Base-by-base conservation (phyloP, 2,888 invertebrate genomes). In the Drosophila kuntzei region DNA sequence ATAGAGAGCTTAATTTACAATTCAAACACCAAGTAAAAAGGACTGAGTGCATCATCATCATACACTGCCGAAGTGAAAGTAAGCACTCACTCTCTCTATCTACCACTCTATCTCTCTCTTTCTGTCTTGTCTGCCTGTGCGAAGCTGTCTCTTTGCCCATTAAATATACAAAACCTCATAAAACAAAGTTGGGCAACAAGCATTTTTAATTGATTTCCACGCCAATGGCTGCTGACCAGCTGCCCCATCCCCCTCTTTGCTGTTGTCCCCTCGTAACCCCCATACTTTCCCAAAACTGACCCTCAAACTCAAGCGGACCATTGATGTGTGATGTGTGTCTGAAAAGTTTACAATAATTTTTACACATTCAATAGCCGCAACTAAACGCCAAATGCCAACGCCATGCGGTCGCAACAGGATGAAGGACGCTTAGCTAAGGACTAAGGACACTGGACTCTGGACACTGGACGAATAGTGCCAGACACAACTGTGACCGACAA, bases 261-360 rank as follows among this genome's bases (percentile, higher is more conserved):
- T 11, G 29, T 5, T 5, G 5, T 32, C 2, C 8, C 3, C 12
- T 14, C 16, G 3, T 12, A n/a, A 11, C n/a, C 37, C 37, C 20
- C 1, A 34, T 34, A 18, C 36, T 16, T 18, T 27, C 6, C 32
- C 22, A 37, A 5, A 59, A 61, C 51, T 72, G 72, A 60, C 46
- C 57, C 46, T 41, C 20, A 36, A 39, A 60, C 44, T 71, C 44
- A 53, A 51, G 22, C 41, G 65, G 65, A 32, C 66, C 78, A 75
- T 70, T 73, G 79, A 71, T 77, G 72, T 68, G 66, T 69, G 77
- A 73, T 76, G 71, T 74, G 80, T 77, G 88, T 88, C 90, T 90
- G 89, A 80, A 90, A 88, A 88, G 88, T 88, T 88, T 87, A 80
- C 84, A 87, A 86, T 89, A 86, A 85, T 87, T 89, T 81, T 79